Evolutionary conservation across 2,888 invertebrate species (phyloP).

Genomic region (Melitaea athalia): DNA sequence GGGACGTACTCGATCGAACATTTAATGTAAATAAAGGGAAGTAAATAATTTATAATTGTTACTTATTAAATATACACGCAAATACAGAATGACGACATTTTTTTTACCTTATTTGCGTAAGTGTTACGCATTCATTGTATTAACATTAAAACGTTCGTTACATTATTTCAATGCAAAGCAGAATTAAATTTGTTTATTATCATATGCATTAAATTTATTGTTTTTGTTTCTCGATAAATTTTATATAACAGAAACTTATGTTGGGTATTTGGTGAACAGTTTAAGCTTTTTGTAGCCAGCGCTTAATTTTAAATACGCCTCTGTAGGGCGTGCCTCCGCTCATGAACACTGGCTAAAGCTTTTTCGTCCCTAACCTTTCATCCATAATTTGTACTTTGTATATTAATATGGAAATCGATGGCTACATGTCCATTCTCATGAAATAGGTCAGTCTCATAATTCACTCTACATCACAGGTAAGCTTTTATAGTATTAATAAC

Average conservation of each 20-base stretch:
- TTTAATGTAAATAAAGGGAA: conserved; percentile 57
- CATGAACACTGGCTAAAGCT: conserved; percentile 60
- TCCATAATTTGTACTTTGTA: conserved; percentile 36
- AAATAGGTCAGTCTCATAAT: conserved; percentile 53
- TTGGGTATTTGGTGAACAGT: neutral
- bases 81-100: conserved; percentile 8
- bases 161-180: neutral
- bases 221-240: no score
- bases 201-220: neutral
- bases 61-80: conserved; percentile 44
- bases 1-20: conserved; percentile 74
- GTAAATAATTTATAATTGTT: conserved; percentile 41
- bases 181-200: neutral
- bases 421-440: conserved; percentile 53
- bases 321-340: conserved; percentile 54
- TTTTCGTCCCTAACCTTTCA: conserved; percentile 53
- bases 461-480: conserved; percentile 26
- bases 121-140: conserved; percentile 8
- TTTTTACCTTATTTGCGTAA: conserved; percentile 8
- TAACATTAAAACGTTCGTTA: neutral
- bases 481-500: neutral
- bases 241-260: neutral
- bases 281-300: neutral
- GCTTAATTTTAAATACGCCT: conserved; percentile 42
- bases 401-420: conserved; percentile 73